These are phyloP conservation scores for Lindbergichthys nudifrons DNA, from an alignment of 2,797 vertebrate species.

Conservation along the genomic window DNA sequence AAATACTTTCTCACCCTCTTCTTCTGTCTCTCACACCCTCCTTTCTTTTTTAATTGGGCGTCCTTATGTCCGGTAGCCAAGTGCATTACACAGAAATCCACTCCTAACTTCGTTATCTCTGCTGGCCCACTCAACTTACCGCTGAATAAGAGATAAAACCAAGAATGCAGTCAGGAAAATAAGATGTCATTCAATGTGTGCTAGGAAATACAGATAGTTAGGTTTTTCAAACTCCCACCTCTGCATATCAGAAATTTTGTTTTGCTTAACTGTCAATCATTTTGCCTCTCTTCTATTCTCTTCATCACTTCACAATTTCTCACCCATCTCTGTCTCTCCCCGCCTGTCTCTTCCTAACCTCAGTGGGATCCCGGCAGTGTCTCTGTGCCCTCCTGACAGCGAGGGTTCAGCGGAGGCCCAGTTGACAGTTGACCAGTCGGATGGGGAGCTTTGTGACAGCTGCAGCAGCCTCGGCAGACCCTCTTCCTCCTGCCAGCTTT, in stretches of 20 bases:
- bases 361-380: conserved; percentile 84
- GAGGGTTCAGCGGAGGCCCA: conserved; percentile 67
- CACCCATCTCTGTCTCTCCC: background rate
- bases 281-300: background rate
- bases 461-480: conserved; percentile 80
- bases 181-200: background rate
- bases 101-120: conserved; percentile 60
- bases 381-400: conserved; percentile 83
- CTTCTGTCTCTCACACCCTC: background rate
- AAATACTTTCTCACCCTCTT: conserved; percentile 13
- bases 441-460: conserved; percentile 77
- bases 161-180: conserved; percentile 19
- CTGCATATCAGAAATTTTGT: background rate
- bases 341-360: conserved; percentile 17
- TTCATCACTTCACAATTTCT: background rate
- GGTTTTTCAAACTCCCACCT: background rate
- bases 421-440: conserved; percentile 70
- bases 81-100: conserved; percentile 49
- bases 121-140: conserved; percentile 8
- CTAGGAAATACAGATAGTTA: background rate
- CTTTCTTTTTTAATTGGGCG: conserved; percentile 56
- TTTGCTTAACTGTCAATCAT: conserved; percentile 13
- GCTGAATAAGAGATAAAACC: conserved; percentile 18
- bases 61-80: conserved; percentile 39
- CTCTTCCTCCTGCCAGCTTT: conserved; percentile 82